phyloP scores from a whole-genome alignment of 2,797 vertebrate species.

The Anableps anableps region DNA sequence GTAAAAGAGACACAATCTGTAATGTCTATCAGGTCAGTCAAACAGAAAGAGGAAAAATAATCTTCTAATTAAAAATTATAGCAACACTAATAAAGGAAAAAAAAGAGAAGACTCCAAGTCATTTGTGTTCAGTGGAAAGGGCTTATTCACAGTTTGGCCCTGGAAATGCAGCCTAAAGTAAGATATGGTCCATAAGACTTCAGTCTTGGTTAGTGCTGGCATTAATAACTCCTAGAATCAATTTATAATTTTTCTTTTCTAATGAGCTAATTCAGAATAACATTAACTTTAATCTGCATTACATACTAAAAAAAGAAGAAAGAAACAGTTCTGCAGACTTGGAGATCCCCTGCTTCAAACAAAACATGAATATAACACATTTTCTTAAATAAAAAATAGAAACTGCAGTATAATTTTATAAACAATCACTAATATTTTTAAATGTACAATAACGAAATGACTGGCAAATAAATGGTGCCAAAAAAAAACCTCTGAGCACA shows the following conservation, averaged over 20 bases:
- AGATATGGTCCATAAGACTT: conserved; percentile 54
- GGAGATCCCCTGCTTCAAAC: conserved; percentile 63
- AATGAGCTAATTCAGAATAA: conserved; percentile 34
- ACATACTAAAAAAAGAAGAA: conserved; percentile 23
- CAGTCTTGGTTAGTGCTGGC: conserved; percentile 54
- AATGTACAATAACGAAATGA: conserved; percentile 55
- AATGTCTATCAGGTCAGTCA: conserved; percentile 69
- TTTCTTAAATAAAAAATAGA: background rate
- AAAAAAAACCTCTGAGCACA: conserved; percentile 61
- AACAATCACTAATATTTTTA: conserved; percentile 53
- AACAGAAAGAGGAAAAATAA: conserved; percentile 67
- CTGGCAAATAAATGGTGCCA: conserved; percentile 48
- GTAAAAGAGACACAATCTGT: conserved; percentile 75
- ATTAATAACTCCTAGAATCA: conserved; percentile 57
- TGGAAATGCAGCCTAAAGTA: conserved; percentile 42
- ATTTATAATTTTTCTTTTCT: conserved; percentile 21
- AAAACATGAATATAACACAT: conserved; percentile 18
- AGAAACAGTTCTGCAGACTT: conserved; percentile 57
- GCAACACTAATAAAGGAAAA: conserved; percentile 32
- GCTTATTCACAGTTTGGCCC: conserved; percentile 54
- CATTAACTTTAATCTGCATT: conserved; percentile 29
- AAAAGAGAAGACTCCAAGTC: conserved; percentile 72
- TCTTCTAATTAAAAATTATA: conserved; percentile 45
- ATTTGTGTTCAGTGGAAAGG: conserved; percentile 38
- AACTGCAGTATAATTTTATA: background rate